Percentiles rank a stretch among this genome's conserved stretches.
phyloP scores from a whole-genome alignment of 2,113 vertebrate genomes.

The Montifringilla adamsi region DNA sequence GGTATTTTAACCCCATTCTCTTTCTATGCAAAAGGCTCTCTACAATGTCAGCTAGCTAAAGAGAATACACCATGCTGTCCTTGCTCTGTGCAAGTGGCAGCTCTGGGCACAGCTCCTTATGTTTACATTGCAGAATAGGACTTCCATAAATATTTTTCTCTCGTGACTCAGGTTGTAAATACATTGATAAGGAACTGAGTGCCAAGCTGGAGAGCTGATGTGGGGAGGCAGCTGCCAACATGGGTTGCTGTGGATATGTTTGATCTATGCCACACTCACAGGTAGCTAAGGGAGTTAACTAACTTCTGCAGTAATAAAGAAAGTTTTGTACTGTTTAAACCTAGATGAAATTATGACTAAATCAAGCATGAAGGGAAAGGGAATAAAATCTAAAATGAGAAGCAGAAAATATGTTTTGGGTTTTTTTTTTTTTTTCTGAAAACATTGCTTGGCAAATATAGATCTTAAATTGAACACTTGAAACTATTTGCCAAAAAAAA shows the following conservation, averaged over 20 bases:
- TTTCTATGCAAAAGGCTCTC: not conserved
- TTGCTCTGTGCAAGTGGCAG: not conserved
- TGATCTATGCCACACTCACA: not conserved
- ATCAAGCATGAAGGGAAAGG: not conserved
- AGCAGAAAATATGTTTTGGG: not conserved
- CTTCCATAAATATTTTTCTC: not conserved
- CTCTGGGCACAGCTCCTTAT: not conserved
- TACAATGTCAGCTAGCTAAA: not conserved
- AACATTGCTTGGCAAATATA: not conserved
- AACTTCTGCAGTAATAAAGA: not conserved
- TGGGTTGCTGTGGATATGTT: not conserved
- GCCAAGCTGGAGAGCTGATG: not conserved
- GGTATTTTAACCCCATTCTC: not conserved
- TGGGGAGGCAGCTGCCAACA: not conserved
- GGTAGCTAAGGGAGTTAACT: not conserved
- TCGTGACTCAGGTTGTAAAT: not conserved
- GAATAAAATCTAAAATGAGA: not conserved
- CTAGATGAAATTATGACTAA: not conserved
- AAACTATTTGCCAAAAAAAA: not conserved
- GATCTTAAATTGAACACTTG: not conserved
- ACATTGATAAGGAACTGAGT: not conserved
- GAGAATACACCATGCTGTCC: not conserved
- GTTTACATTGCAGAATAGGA: not conserved
- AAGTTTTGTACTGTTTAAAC: not conserved
- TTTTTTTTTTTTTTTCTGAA: not conserved